A percentile compares a stretch with the other conserved stretches of the same genome.
Evolutionary conservation across 2,797 vertebrate species (phyloP).

Genomic region (Melanotaenia pygmaea): DNA sequence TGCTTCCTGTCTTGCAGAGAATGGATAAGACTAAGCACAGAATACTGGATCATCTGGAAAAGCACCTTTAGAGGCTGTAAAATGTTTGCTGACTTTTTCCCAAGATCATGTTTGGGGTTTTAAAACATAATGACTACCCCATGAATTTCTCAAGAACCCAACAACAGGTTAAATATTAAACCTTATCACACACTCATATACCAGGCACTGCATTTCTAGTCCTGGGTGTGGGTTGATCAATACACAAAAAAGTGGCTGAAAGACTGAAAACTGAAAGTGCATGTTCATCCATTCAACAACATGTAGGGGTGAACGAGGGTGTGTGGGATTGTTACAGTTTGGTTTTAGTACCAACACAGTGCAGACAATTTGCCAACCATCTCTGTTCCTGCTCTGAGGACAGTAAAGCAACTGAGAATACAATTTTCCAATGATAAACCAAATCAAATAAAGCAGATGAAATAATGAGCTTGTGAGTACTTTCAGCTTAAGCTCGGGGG

Average conservation of each 20-base stretch:
- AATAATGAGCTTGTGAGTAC: neutral
- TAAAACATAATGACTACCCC: slow-evolving; percentile 44
- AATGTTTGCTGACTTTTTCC: slow-evolving; percentile 32
- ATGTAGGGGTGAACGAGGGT: neutral
- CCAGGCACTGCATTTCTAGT: slow-evolving; percentile 16
- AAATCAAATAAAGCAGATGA: neutral
- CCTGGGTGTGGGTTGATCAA: slow-evolving; percentile 9
- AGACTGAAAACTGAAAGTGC: neutral
- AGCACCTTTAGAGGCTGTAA: slow-evolving; percentile 22
- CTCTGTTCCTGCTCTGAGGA: neutral
- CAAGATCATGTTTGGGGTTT: slow-evolving; percentile 43
- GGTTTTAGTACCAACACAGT: slow-evolving; percentile 8
- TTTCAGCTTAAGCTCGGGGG: slow-evolving; percentile 30
- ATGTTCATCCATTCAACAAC: neutral
- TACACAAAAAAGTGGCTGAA: slow-evolving; percentile 6
- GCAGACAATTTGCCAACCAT: slow-evolving; percentile 12
- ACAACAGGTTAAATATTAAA: slow-evolving; percentile 23
- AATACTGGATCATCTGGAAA: slow-evolving; percentile 48
- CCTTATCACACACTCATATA: slow-evolving; percentile 33
- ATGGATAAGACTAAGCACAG: slow-evolving; percentile 24
- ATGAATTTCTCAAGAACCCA: slow-evolving; percentile 31
- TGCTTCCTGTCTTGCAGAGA: slow-evolving; percentile 36
- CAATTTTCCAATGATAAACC: neutral
- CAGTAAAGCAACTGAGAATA: neutral
- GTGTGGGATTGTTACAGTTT: neutral